Percentiles rank a stretch among this genome's conserved stretches.
phyloP scores from a whole-genome alignment of 2,113 vertebrate genomes.

The Oryzias javanicus region DNA sequence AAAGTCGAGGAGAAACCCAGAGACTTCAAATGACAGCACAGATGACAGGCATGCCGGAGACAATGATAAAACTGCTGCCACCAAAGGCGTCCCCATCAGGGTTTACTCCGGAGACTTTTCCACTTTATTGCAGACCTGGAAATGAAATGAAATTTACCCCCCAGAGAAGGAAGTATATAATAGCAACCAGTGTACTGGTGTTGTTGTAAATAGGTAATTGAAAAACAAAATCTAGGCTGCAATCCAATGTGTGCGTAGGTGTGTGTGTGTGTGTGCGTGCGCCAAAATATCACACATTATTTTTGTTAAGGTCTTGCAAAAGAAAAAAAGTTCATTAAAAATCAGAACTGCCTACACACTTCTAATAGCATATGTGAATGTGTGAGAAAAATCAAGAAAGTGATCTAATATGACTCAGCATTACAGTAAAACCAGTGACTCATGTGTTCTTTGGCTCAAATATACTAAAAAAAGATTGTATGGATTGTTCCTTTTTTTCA shows the following conservation, averaged over 20 bases:
- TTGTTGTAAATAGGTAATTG: background rate
- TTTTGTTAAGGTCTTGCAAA: background rate
- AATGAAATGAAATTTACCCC: background rate
- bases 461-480: too few species aligned
- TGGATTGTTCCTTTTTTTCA: too few species aligned
- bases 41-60: background rate
- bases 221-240: background rate
- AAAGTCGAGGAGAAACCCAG: background rate
- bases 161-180: background rate
- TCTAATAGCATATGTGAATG: background rate
- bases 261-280: too few species aligned
- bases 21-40: constrained; percentile 1
- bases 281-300: too few species aligned
- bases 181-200: background rate
- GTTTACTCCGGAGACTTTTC: background rate
- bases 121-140: background rate
- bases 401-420: background rate
- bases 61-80: background rate
- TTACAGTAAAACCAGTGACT: too few species aligned
- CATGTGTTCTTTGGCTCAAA: too few species aligned
- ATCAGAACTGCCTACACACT: background rate
- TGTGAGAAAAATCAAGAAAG: background rate
- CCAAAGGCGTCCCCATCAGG: background rate
- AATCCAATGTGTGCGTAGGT: too few species aligned
- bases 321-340: background rate